Percentiles rank a stretch among this genome's conserved stretches.
Conservation (phyloP, 2,113 vertebrate species). For the Empidonax alnorum region DNA sequence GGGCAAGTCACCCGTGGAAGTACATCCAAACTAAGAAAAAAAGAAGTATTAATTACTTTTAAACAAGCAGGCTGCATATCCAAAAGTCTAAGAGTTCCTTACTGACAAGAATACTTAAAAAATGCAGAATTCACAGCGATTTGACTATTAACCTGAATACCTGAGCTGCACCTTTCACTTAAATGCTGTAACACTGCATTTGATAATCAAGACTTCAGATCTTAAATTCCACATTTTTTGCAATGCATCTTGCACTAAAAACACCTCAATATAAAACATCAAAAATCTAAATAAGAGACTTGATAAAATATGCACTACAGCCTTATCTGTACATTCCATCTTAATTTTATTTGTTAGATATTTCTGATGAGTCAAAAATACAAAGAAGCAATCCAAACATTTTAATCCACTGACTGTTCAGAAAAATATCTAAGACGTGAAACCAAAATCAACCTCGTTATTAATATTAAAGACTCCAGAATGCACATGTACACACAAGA, state of each 20-base stretch:
- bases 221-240: neutral
- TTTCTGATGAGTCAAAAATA: neutral
- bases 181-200: neutral
- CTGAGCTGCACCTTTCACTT: neutral
- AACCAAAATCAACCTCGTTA: neutral
- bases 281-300: neutral
- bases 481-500: neutral
- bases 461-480: neutral
- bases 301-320: neutral
- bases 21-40: conserved; percentile 83
- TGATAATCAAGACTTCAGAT: neutral
- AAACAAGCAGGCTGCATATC: neutral
- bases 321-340: neutral
- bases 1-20: conserved; percentile 94
- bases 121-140: neutral
- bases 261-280: neutral
- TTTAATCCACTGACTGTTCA: neutral
- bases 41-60: neutral
- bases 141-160: neutral
- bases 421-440: neutral
- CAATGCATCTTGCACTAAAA: neutral
- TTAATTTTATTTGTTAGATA: neutral
- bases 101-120: neutral
- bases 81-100: neutral
- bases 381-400: neutral